Percentiles rank a stretch among this genome's conserved stretches.
phyloP scores from a whole-genome alignment of 2,113 vertebrate species.

The Todiramphus saurophagus region DNA sequence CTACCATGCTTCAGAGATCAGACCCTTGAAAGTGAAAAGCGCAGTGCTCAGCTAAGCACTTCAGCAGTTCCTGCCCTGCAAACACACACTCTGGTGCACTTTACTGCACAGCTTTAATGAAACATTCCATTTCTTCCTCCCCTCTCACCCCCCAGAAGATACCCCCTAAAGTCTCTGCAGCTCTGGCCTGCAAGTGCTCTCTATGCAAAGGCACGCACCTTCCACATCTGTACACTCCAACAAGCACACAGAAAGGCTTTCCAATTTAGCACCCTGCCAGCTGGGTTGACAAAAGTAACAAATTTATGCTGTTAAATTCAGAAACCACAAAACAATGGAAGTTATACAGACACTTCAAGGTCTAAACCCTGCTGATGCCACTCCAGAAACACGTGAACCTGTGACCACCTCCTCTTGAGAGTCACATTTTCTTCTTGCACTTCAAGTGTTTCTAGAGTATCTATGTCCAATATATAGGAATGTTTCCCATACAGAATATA shows the following conservation, averaged over 20 bases:
- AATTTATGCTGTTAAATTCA: neutral
- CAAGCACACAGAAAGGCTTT: neutral
- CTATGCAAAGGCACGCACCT: neutral
- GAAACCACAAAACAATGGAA: neutral
- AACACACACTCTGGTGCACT: neutral
- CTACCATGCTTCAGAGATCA: neutral
- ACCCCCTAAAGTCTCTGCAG: neutral
- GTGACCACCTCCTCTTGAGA: neutral
- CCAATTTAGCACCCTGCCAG: neutral
- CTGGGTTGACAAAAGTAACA: neutral
- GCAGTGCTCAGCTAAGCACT: neutral
- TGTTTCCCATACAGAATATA: constrained; percentile 49
- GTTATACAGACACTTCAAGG: neutral
- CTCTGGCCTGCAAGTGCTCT: neutral
- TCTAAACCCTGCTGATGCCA: neutral
- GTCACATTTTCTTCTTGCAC: neutral
- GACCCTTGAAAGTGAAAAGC: neutral
- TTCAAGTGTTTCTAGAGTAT: neutral
- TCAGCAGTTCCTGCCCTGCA: neutral
- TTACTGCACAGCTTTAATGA: neutral
- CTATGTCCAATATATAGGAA: constrained; percentile 10
- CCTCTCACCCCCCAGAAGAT: fast-evolving
- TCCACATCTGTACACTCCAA: neutral
- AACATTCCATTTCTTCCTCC: neutral
- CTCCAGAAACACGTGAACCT: neutral